Evolutionary conservation across 2,113 vertebrate species (phyloP).

Genomic region (Mus pahari): DNA sequence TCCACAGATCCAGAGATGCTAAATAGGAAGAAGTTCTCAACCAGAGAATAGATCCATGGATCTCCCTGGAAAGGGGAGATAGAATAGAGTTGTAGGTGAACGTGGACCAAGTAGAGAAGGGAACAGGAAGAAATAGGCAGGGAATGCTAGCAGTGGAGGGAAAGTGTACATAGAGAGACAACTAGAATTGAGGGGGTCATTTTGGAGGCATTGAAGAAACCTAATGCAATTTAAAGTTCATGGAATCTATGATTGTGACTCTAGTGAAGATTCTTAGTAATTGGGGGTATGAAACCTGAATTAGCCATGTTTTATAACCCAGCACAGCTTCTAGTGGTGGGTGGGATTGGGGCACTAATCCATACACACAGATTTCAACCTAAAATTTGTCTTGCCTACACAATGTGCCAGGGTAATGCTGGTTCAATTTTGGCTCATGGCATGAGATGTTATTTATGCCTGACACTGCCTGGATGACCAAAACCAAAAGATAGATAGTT

Average conservation of each 20-base stretch:
- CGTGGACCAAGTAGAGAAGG: rapidly evolving
- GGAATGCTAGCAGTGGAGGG: neutral
- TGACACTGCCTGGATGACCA: neutral
- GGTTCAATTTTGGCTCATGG: neutral
- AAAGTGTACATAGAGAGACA: neutral
- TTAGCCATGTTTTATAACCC: neutral
- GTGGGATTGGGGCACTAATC: neutral
- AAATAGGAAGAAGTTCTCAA: neutral
- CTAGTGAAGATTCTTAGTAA: neutral
- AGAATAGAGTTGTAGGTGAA: neutral
- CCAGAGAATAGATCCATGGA: neutral
- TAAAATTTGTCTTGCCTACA: neutral
- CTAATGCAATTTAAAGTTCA: neutral
- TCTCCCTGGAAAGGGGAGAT: neutral
- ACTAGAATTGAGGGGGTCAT: neutral
- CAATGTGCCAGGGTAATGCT: neutral
- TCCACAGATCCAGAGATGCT: neutral
- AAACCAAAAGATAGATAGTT: neutral
- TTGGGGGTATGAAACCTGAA: neutral
- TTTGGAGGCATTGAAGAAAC: neutral
- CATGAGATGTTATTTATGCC: neutral
- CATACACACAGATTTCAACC: neutral
- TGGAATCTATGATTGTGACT: neutral
- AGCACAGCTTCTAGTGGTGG: neutral
- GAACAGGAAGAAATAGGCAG: neutral